These are phyloP conservation scores for Anorthoa munda DNA, from an alignment of 2,888 invertebrate species.

Conservation along the genomic window DNA sequence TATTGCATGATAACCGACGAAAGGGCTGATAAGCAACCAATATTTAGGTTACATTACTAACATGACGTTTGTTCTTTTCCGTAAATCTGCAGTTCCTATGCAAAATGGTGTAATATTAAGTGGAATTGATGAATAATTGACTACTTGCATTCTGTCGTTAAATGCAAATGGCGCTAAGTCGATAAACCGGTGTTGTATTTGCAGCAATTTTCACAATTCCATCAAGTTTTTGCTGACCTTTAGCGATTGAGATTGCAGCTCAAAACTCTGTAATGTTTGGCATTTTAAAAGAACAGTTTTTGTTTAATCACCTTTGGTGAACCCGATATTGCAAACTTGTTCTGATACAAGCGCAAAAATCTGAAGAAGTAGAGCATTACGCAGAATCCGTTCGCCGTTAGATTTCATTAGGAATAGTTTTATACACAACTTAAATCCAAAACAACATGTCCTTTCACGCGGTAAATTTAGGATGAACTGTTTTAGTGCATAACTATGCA, in stretches of 20 bases:
- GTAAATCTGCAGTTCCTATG: background rate
- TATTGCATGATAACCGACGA: slow-evolving; percentile 23
- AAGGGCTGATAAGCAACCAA: slow-evolving; percentile 34
- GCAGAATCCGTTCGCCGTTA: background rate
- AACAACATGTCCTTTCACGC: background rate
- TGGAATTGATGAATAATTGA: slow-evolving; percentile 24
- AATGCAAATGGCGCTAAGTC: slow-evolving; percentile 29
- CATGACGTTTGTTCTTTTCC: slow-evolving; percentile 9
- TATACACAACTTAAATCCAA: background rate
- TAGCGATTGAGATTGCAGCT: slow-evolving; percentile 33
- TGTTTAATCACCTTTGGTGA: slow-evolving; percentile 25
- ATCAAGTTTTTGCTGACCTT: slow-evolving; percentile 32
- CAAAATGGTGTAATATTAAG: slow-evolving; percentile 16
- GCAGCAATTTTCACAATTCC: slow-evolving; percentile 39
- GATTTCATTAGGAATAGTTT: slow-evolving; percentile 7
- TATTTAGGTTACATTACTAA: slow-evolving; percentile 12
- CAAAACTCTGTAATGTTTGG: background rate
- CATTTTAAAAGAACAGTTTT: slow-evolving; percentile 24
- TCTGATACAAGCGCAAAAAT: slow-evolving; percentile 18
- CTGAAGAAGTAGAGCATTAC: slow-evolving; percentile 31
- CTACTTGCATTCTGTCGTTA: slow-evolving; percentile 30
- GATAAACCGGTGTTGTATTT: slow-evolving; percentile 41
- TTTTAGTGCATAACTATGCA: background rate
- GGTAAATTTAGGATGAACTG: background rate
- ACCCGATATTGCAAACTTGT: slow-evolving; percentile 39